Evolutionary conservation across 2,113 vertebrate genomes (phyloP).

Genomic region (Callipepla squamata): DNA sequence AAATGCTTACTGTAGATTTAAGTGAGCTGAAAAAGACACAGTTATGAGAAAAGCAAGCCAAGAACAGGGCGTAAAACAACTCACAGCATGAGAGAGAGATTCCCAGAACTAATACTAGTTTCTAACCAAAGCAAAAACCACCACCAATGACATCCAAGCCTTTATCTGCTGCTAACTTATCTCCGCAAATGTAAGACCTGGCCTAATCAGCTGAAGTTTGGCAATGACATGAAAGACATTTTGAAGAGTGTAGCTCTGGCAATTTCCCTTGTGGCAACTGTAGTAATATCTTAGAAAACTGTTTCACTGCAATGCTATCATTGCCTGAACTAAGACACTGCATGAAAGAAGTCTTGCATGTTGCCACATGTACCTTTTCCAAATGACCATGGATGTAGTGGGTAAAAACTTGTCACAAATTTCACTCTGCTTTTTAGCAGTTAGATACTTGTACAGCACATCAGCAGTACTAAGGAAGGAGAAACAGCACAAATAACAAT

Average conservation of each 20-base stretch:
- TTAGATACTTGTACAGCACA: not conserved
- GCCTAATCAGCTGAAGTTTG: not conserved
- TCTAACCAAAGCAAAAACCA: not conserved
- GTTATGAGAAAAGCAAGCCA: not conserved
- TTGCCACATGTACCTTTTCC: not conserved
- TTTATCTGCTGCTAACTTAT: not conserved
- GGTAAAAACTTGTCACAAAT: not conserved
- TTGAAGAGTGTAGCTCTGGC: not conserved
- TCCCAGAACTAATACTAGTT: not conserved
- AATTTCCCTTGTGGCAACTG: not conserved
- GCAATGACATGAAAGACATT: not conserved
- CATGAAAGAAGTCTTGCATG: not conserved
- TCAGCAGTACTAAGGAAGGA: not conserved
- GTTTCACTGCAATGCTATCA: not conserved
- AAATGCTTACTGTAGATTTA: not conserved
- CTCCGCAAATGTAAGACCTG: not conserved
- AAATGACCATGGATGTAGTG: not conserved
- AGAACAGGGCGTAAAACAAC: not conserved
- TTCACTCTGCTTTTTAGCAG: not conserved
- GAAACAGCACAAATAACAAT: not conserved
- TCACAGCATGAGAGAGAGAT: not conserved
- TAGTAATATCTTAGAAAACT: not conserved
- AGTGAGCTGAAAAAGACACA: not conserved
- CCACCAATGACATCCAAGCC: not conserved
- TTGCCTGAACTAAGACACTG: not conserved